Base-by-base conservation (phyloP, 2,797 vertebrate genomes). In the Danio kyathit region DNA sequence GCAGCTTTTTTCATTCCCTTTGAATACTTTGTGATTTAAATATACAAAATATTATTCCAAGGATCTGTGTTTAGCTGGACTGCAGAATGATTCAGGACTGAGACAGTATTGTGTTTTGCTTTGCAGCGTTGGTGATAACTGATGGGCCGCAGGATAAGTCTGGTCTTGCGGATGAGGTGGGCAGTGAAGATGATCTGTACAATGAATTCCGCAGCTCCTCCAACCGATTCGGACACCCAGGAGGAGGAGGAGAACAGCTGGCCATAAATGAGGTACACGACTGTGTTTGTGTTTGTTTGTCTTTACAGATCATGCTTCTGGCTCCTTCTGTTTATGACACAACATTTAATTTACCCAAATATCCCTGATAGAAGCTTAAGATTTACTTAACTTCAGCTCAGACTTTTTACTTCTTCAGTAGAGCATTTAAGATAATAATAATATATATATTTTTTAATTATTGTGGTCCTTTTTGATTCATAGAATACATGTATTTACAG, bases 121-220 rank as follows among this genome's bases (percentile, higher is more conserved):
- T 70, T 84, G 5, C 89, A 83, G 85, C 91, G 90, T 93, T 93
- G 95, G 94, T 94, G 66, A 91, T 95, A 51, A 59, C 92, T 0
- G 95, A 95, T 57, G 94, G 93, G 54, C 76, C 85, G 0, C 91
- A 94, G 83, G 94, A 96, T 74, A 91, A 91, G 48, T 88, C 90
- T 1, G 88, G 90, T 59, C 88, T 89, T 14, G 66, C 88, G 0
- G 95, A 96, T 0, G 95, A 96, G 44, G 90, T 87, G 56, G 94
- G 95, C 1, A 96, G 95, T 0, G 94, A 96, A 85, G 95, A 96
- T 75, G 95, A 95, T 60, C 90, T 96, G 49, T 96, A 95, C 2
- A 94, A 95, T 65, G 95, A 95, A 4, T 92, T 94, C 79, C 91
- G 93, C 63, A 88, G 91, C 86, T 93, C 94, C 51, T 85, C 79